These are phyloP conservation scores for Orthonyx spaldingii DNA, from an alignment of 2,113 vertebrate genomes.

Conservation along the genomic window DNA sequence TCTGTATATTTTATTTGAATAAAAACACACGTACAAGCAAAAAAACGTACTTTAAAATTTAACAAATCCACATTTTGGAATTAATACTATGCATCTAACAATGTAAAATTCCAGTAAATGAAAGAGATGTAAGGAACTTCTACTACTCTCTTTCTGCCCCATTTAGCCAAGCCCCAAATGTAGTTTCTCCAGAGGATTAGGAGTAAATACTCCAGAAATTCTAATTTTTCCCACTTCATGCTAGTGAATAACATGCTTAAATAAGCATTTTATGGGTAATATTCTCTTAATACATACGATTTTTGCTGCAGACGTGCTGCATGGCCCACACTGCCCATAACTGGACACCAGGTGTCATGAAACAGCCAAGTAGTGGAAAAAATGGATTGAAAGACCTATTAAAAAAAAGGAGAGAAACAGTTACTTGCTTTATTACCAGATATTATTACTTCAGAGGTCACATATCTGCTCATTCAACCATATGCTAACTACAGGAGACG, in stretches of 20 bases:
- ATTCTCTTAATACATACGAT: slow-evolving; percentile 80
- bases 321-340: slow-evolving; percentile 99
- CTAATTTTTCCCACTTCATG: not conserved
- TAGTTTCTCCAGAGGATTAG: not conserved
- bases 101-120: not conserved
- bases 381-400: slow-evolving; percentile 96
- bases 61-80: not conserved
- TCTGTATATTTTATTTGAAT: not conserved
- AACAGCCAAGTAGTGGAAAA: slow-evolving; percentile 94
- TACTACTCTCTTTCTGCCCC: not conserved
- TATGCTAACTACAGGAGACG: not conserved
- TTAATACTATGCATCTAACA: not conserved
- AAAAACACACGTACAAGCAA: not conserved
- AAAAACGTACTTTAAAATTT: not conserved
- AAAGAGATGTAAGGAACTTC: not conserved
- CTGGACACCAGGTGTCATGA: slow-evolving; percentile 94
- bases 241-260: not conserved
- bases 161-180: not conserved
- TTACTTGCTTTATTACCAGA: not conserved
- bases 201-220: not conserved
- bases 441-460: not conserved
- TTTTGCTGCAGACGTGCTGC: slow-evolving; percentile 99
- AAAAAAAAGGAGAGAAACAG: not conserved
- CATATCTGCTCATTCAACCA: not conserved
- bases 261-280: not conserved